Conservation (phyloP, 2,797 vertebrate genomes). For the Synaphobranchus kaupii region DNA sequence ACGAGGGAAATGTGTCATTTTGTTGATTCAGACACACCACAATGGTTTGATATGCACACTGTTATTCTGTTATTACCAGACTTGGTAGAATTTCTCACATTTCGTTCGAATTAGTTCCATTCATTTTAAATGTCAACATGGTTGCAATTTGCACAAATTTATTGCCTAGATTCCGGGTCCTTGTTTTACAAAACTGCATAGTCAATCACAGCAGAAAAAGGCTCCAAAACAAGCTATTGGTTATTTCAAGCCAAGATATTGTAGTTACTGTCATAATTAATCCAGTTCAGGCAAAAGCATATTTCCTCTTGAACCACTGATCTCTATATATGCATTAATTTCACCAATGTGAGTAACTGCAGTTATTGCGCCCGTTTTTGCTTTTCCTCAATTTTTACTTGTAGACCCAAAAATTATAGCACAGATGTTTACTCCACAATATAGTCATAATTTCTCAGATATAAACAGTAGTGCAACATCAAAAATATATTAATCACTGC, state of each 20-base stretch:
- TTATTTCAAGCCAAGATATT: slow-evolving; percentile 52
- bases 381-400: background rate
- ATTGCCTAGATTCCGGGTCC: slow-evolving; percentile 46
- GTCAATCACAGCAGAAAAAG: slow-evolving; percentile 11
- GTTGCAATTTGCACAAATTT: slow-evolving; percentile 49
- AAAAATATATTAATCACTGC: slow-evolving; percentile 44
- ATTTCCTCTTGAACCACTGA: slow-evolving; percentile 46
- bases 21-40: slow-evolving; percentile 6
- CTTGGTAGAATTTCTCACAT: slow-evolving; percentile 37
- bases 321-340: slow-evolving; percentile 27
- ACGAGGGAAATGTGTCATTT: slow-evolving; percentile 4
- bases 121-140: slow-evolving; percentile 58
- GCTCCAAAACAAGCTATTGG: background rate
- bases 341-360: background rate
- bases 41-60: slow-evolving; percentile 18
- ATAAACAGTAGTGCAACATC: slow-evolving; percentile 59
- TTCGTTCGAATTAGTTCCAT: slow-evolving; percentile 54
- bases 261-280: slow-evolving; percentile 67
- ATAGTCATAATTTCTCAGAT: slow-evolving; percentile 56
- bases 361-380: background rate
- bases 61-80: slow-evolving; percentile 24
- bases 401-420: slow-evolving; percentile 55
- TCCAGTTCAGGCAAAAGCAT: slow-evolving; percentile 55
- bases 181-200: slow-evolving; percentile 24
- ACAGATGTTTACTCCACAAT: slow-evolving; percentile 50